Percentiles rank a stretch among this genome's conserved stretches.
phyloP scores from a whole-genome alignment of 2,797 vertebrate genomes.

The Sebastes matsubarae region DNA sequence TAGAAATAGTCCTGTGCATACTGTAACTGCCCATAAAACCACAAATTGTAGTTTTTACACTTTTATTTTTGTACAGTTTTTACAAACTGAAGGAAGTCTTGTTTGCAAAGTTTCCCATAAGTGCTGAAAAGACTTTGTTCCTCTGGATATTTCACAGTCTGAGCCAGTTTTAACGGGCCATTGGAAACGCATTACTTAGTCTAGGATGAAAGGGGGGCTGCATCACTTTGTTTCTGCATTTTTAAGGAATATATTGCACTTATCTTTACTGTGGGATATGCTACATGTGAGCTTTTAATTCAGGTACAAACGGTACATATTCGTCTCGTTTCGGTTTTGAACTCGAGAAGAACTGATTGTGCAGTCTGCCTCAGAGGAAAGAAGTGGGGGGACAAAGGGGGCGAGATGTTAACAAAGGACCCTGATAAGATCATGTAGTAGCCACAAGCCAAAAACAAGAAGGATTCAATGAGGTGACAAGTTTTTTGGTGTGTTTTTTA shows the following conservation, averaged over 20 bases:
- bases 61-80: background rate
- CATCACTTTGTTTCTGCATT: background rate
- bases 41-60: background rate
- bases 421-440: constrained; percentile 49
- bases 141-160: background rate
- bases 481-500: background rate
- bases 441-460: constrained; percentile 58
- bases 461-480: constrained; percentile 30
- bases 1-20: background rate
- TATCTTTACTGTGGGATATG: background rate
- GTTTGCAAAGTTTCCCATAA: background rate
- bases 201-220: background rate
- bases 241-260: background rate
- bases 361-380: background rate
- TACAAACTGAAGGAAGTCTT: background rate
- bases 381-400: constrained; percentile 19
- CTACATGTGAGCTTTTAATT: background rate
- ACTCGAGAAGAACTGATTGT: background rate
- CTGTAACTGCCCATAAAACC: background rate
- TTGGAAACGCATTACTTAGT: background rate
- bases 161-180: background rate
- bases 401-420: constrained; percentile 33
- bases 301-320: no score
- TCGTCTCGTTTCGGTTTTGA: background rate
- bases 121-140: background rate